Conservation (phyloP, 2,113 vertebrate species). For the Clarias gariepinus region DNA sequence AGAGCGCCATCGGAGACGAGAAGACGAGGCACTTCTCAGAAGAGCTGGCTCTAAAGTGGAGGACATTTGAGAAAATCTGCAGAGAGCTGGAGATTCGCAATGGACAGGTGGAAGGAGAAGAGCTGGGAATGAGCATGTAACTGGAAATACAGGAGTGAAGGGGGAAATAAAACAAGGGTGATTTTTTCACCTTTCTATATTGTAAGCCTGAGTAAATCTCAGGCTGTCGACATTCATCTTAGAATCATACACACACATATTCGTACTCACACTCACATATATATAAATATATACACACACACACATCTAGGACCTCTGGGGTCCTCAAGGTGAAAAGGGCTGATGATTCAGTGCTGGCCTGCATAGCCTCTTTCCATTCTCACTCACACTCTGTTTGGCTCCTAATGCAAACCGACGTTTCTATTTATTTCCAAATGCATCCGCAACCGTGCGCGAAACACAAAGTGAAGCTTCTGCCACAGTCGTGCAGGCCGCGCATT, state of each 20-base stretch:
- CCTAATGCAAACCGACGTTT: constrained; percentile 63
- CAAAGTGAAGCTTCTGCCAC: constrained; percentile 53
- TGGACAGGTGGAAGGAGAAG: not conserved
- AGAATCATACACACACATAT: constrained; percentile 46
- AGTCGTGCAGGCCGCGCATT: not conserved
- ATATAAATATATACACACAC: not conserved
- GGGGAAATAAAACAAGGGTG: not conserved
- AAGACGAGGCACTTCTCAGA: constrained; percentile 7
- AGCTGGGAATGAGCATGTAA: not conserved
- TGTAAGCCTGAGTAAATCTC: not conserved
- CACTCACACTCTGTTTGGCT: not conserved
- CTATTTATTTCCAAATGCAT: constrained; percentile 62
- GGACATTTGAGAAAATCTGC: not conserved
- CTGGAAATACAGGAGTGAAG: not conserved
- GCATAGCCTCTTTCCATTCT: constrained; percentile 1
- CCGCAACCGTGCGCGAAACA: constrained; percentile 57
- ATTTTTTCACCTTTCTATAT: constrained; percentile 50
- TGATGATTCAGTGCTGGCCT: constrained; percentile 48
- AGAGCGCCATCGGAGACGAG: not conserved
- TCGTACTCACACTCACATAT: not conserved
- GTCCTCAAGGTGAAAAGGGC: constrained; percentile 48
- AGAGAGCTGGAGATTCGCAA: not conserved
- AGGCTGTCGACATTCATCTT: not conserved
- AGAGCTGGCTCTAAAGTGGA: not conserved
- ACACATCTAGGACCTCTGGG: constrained; percentile 48